phyloP scores from a whole-genome alignment of 2,797 vertebrate species.

The Oryzias dopingdopingensis region DNA sequence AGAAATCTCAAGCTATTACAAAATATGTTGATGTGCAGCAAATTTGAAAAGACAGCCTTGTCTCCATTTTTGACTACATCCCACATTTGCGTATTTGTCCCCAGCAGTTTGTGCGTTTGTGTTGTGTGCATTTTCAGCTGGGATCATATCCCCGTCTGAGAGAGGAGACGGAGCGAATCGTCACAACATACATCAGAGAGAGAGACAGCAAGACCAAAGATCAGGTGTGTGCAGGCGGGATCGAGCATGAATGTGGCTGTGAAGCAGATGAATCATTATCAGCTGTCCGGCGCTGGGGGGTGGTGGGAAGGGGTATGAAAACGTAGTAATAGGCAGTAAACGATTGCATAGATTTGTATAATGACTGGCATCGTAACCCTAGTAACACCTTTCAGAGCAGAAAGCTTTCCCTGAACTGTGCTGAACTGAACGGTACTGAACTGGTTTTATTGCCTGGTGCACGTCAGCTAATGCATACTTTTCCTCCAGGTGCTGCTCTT shows the following conservation, averaged over 20 bases:
- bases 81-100: slow-evolving; percentile 22
- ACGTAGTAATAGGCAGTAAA: too few relatives aligned
- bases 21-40: slow-evolving; percentile 35
- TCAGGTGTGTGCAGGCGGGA: slow-evolving; percentile 78
- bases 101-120: slow-evolving; percentile 50
- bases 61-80: slow-evolving; percentile 3
- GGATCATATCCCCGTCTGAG: slow-evolving; percentile 88
- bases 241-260: neutral
- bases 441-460: too few relatives aligned
- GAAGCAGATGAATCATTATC: too few relatives aligned
- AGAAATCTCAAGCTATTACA: slow-evolving; percentile 33
- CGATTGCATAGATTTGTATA: too few relatives aligned
- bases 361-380: too few relatives aligned
- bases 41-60: slow-evolving; percentile 4
- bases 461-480: slow-evolving; percentile 1
- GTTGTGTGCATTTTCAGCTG: slow-evolving; percentile 73
- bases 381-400: too few relatives aligned
- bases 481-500: slow-evolving; percentile 85
- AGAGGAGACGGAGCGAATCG: slow-evolving; percentile 93
- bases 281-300: too few relatives aligned
- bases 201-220: slow-evolving; percentile 92
- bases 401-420: too few relatives aligned
- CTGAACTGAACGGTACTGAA: too few relatives aligned
- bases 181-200: slow-evolving; percentile 90
- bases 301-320: too few relatives aligned